phyloP scores from a whole-genome alignment of 2,888 invertebrate genomes.

The Hyles lineata region DNA sequence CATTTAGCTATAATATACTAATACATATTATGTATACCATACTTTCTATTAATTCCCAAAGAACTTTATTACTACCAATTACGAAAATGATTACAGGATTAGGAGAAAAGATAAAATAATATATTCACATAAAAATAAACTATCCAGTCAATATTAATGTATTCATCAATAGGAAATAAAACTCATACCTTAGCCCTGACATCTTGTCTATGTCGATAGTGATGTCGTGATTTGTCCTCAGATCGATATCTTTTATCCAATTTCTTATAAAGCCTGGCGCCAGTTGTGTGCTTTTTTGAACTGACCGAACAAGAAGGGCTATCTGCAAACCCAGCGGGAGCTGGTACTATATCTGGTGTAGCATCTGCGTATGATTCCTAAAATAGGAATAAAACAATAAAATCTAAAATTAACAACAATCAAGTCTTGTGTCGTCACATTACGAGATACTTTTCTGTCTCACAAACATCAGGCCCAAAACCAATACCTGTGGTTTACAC shows the following conservation, averaged over 20 bases:
- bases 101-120: no score
- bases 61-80: no score
- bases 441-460: no score
- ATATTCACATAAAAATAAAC: neutral
- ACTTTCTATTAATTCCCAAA: no score
- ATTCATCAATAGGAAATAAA: conserved; percentile 4
- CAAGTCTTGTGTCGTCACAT: no score
- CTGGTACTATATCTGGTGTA: conserved; percentile 91
- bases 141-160: no score
- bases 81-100: no score
- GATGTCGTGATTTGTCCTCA: conserved; percentile 89
- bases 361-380: conserved; percentile 82
- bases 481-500: no score
- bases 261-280: conserved; percentile 89
- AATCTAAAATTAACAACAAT: no score
- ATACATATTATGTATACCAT: neutral
- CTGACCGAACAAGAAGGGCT: conserved; percentile 86
- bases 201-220: conserved; percentile 88
- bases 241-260: conserved; percentile 91
- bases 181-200: conserved; percentile 90
- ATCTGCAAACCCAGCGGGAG: conserved; percentile 95
- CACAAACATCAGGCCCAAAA: no score
- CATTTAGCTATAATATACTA: neutral
- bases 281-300: conserved; percentile 69
- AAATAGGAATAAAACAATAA: conserved; percentile 20